Evolutionary conservation across 2,113 vertebrate genomes (phyloP), one percentile per base, ranked within the genome.

Genomic region (Cyprinodon tularosa): DNA sequence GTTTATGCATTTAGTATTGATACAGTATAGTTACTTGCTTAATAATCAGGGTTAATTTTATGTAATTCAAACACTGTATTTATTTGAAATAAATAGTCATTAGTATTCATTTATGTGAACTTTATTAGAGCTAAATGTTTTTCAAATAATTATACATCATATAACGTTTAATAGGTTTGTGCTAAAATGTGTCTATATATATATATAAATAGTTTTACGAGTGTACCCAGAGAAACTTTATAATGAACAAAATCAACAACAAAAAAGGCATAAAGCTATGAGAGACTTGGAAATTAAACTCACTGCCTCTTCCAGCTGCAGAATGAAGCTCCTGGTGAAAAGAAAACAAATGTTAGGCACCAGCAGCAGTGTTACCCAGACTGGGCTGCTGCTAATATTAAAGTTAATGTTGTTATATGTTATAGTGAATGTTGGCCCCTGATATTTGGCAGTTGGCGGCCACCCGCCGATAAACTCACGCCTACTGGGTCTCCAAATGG

Each of bases 281-380:
- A 60, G 17, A 53, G 10, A 61, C 3, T 42, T 3, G 14, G 42
- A 60, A 12, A 12, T 7, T 50, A 53, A 20, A 63, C 60, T 73
- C 38, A 71, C 59, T 42, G 12, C 17, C 11, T 39, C 37, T 63
- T 39, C 20, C 37, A 65, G 38, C 37, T 50, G 61, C 17, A 29
- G 14, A 15, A 3, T 40, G 62, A 73, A 73, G 47, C 47, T 53
- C 61, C 61, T 72, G 44, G n/a, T 62, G 5, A 39, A 17, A 72
- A 37, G 3, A 53, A 57, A 65, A 64, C 14, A 38, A 10, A 37
- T 62, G 42, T 12, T 20, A 37, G 47, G 37, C 37, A 29, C 8
- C 15, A 69, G 11, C 6, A 42, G n/a, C 39, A 14, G 38, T 57
- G 17, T 8, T 8, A 57, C 6, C 17, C 8, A 7, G 6, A 57